These are phyloP conservation scores for Drosophila demipolita DNA, from an alignment of 2,888 invertebrate species.

Conservation along the genomic window DNA sequence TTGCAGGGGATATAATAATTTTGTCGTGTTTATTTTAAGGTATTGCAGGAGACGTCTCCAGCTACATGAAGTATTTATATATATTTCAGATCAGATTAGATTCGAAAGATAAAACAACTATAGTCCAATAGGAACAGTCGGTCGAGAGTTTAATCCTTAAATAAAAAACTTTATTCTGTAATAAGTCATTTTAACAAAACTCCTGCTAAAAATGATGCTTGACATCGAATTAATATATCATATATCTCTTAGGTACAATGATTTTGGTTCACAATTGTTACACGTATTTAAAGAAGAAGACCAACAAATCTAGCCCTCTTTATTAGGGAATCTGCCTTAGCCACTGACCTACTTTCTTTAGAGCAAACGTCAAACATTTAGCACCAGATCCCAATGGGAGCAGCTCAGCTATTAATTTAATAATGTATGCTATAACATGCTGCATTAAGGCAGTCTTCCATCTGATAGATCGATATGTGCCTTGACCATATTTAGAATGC, in stretches of 20 bases:
- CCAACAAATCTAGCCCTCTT: background rate
- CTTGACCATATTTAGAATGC: conserved; percentile 59
- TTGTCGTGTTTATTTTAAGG: background rate
- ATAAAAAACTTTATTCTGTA: background rate
- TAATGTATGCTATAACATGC: background rate
- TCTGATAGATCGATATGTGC: conserved; percentile 44
- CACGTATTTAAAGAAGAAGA: background rate
- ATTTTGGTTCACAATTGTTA: background rate
- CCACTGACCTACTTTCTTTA: background rate
- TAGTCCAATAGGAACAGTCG: background rate
- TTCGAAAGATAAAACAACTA: background rate
- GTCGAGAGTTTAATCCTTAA: background rate
- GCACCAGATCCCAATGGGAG: background rate
- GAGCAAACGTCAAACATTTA: background rate
- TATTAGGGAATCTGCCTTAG: background rate
- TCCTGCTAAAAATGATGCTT: background rate
- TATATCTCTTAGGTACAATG: background rate
- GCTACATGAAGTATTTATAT: background rate
- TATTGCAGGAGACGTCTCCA: background rate
- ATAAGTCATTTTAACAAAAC: background rate
- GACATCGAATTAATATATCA: background rate
- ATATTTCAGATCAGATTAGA: background rate
- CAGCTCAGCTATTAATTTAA: background rate
- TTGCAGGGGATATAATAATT: background rate
- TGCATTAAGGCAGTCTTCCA: conserved; percentile 15